Evolutionary conservation across 1,140 invertebrate genomes (phyloP), one percentile per base, ranked within the genome.

Genomic region (Caerostris darwini): DNA sequence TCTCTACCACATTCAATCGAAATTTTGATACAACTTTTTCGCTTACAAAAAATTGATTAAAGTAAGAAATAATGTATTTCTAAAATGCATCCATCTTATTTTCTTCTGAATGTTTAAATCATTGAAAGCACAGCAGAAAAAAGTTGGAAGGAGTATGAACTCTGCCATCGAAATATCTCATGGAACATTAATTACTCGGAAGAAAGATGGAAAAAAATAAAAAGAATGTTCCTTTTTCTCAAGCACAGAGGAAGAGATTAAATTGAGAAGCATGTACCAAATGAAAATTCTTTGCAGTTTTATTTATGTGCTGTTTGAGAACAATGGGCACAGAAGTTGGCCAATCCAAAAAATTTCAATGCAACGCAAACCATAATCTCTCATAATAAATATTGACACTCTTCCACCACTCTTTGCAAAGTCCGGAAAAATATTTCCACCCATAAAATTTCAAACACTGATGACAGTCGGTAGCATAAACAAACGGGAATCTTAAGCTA

Each of bases 241-340:
- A 7, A 19, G n/a, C 6, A 50, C 12, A 88, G 34, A 67, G 59
- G 86, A n/a, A 53, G 59, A 88, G 86, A 88, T 88, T 88, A 88
- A 88, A 88, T 88, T 88, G 86, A 67, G 86, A 67, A 88, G n/a
- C 19, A 17, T 59, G 86, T 59, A 34, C 50, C 58, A 88, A 88
- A 88, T 88, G 86, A 88, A 88, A 88, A 88, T 88, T 88, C 57
- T 77, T 77, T 12, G 3, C 14, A 77, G 69, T 77, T 77, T 77
- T 77, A 77, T 77, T 77, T 77, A 77, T 77, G 69, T 34, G 69
- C 12, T 77, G 69, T 77, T 77, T 77, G 69, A 77, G 69, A 77
- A 77, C 19, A 77, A 77, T 77, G 34, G 34, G 69, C 34, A 53
- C 69, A 34, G n/a, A 34, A 34, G 34, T 34, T 34, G 34, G 0